Base-by-base conservation (phyloP, 2,888 invertebrate species). In the Lymantria dispar region DNA sequence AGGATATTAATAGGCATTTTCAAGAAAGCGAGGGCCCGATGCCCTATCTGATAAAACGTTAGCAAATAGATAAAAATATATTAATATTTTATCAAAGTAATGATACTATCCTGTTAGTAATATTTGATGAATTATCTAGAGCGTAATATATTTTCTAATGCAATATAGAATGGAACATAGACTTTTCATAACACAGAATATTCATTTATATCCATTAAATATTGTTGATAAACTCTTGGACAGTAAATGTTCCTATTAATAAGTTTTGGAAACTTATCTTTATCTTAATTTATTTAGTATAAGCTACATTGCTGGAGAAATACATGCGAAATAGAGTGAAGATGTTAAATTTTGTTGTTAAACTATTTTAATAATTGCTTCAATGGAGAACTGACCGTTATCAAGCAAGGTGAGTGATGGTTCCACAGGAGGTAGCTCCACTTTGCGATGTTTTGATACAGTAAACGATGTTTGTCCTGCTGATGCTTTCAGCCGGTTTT, bases 381-480 rank as follows among this genome's bases (percentile, higher is more conserved):
- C 47, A 47, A 52, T 45, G 39, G 38, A 43, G 48, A 54, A 79
- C 80, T 80, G 70, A 91, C 90, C 90, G 68, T 79, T 75, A 60
- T 87, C 84, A 58, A 87, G 75, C 54, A 86, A 72, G 42, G 73
- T 72, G 53, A 87, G 80, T 12, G 85, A 72, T 11, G 82, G 72
- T 55, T 87, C 88, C 50, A 87, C 87, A 15, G 94, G 92, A 47
- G 92, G 88, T 52, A 94, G 82, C 68, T 94, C 94, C 58, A 94
- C 94, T 76, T 93, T 94, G 61, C 92, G 83, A 77, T 94, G 94
- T 64, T 92, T 92, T 53, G 93, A 92, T 55, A 94, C 73, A 39
- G 93, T 94, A 76, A 94, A 94, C 47, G 92, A 89, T 40, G 92
- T 85, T 67, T 87, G 87, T 48, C 83, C 87, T 46, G 87, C 83